Evolutionary conservation across 1,140 invertebrate genomes (phyloP), one percentile per base, ranked within the genome.

Genomic region (Dufourea novaeangliae): DNA sequence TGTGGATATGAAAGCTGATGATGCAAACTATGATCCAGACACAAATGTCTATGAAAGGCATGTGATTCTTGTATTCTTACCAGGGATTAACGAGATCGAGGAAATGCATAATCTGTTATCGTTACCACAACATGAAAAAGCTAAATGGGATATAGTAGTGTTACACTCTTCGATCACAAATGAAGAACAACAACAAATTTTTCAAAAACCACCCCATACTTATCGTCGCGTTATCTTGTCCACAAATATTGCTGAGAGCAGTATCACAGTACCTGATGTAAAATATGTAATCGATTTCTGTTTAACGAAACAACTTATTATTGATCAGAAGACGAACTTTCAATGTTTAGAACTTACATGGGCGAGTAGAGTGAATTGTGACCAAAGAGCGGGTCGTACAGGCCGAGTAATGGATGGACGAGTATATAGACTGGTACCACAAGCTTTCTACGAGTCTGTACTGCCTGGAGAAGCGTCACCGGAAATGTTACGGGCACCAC

Each of bases 211-310:
- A 3, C 93, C 93, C 8, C 77, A 87, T 10, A 95, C 94, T 10
- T 92, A 93, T 76, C 93, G 97, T 54, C 98, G 98, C 89, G 94
- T 98, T 61, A 99, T 99, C 88, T 91, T 99, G 0, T 95, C 98
- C 0, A 99, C 98, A 0, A 99, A 99, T 92, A 99, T 99, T 77
- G 98, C 98, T 0, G 99, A 99, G 92, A 99, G 98, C 89, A 99
- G 98, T 70, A 96, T 99, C 70, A 99, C 98, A 4, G 97, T 99
- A 27, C 95, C 97, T 37, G 96, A 99, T 92, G 95, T 98, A 54
- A 96, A 95, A 92, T 99, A 97, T 94, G 98, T 99, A 8, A 97
- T 99, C 86, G 98, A 99, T 92, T 99, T 98, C 91, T 99, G 98
- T 91, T 92, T 99, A 20, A 97, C 97, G 37, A 99, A 98, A 93